Evolutionary conservation across 2,113 vertebrate genomes (phyloP), one percentile per base, ranked within the genome.

Genomic region (Onychostoma macrolepis): DNA sequence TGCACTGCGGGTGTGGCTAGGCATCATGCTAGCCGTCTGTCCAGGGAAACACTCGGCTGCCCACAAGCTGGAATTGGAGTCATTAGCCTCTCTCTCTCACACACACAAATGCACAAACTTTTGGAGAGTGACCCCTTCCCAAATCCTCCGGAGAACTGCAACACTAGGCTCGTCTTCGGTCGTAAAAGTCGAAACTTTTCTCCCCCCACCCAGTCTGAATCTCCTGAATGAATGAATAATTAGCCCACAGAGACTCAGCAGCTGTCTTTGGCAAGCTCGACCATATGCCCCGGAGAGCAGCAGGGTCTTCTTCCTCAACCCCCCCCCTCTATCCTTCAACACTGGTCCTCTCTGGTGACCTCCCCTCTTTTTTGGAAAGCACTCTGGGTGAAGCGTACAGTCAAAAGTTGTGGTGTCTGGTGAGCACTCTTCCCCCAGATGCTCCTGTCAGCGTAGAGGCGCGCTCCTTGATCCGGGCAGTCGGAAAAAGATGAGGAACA

Each of bases 161-260:
- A 83, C 43, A 50, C 61, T 15, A 13, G 43, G 48, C 50, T 82
- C 9, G 26, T 28, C 38, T 53, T 61, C 5, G 9, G 61, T 56
- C 80, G 41, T 74, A 84, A 84, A 83, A 30, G 26, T 83, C n/a
- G 0, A 53, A 84, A 74, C 69, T 58, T 74, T 74, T 58, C 45
- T 48, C 4, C 86, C 86, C 33, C 45, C 1, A 30, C 5, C 74
- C 91, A 88, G 12, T 26, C 28, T 72, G 69, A 76, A 88, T 86
- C 89, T 69, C 86, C 30, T 6, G 48, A 83, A 45, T n/a, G 33
- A 84, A 84, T 84, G 90, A 65, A 89, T 91, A 92, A 93, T 92
- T 86, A 91, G 89, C 83, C 26, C 80, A 81, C n/a, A 87, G 89
- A 90, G 85, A 89, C 58, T 89, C 86, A 89, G 92, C 92, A 92